Base-by-base conservation (phyloP, 2,797 vertebrate species). In the Gobio occitaniae region DNA sequence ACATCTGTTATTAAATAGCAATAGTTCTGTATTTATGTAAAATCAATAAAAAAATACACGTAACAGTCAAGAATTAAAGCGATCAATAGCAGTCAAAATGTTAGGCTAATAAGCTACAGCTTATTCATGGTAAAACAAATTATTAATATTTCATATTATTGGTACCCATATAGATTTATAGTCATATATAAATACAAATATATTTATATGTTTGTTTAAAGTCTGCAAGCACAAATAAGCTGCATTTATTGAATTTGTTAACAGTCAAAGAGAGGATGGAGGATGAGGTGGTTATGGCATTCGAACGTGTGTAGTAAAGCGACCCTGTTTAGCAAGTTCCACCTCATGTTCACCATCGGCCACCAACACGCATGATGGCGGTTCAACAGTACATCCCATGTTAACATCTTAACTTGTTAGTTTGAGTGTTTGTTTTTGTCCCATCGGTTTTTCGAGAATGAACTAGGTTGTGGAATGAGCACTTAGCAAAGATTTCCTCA, bases 101-200 rank as follows among this genome's bases (percentile, higher is more conserved):
- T 95, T 96, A 96, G 95, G 95, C 95, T 96, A 95, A 96, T 96
- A 96, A 96, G 95, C 95, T 94, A 95, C 94, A 95, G 95, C 95
- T 96, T 96, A 96, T 96, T 96, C 91, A 95, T 95, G 94, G 94
- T 95, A 94, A 95, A 96, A 96, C 94, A 88, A 90, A 92, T 94
- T 91, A 90, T 92, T 95, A 90, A 94, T 95, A 94, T 95, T 95
- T 95, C 90, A 95, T 95, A 94, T 95, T 95, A 96, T 95, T 96
- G 93, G 94, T 94, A 95, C 93, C 95, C 91, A 94, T 95, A 95
- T 95, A 95, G 95, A 94, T 95, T 95, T 94, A 93, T 93, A 94
- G 93, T 93, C 84, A 88, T 91, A 93, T 95, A 95, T 95, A 94
- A 88, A 87, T 89, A 90, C 85, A 90, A 87, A 84, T 94, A 93